These are phyloP conservation scores for Trematomus bernacchii DNA, from an alignment of 2,797 vertebrate species.

Conservation along the genomic window DNA sequence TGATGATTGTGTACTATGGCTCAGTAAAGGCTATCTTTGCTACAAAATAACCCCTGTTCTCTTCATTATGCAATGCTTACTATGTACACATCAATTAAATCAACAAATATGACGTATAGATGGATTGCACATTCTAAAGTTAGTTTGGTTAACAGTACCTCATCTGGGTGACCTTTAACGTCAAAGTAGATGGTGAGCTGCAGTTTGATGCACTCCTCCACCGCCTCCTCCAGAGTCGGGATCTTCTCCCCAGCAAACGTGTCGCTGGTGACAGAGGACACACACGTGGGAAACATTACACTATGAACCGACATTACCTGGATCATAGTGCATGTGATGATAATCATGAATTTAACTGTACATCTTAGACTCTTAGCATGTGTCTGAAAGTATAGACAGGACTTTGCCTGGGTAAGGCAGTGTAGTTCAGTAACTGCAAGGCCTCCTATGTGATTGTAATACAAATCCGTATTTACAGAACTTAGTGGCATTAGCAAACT, in stretches of 20 bases:
- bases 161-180: constrained; percentile 94
- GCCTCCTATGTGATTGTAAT: neutral
- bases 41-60: neutral
- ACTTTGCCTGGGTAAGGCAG: neutral
- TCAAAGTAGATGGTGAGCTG: constrained; percentile 95
- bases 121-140: neutral
- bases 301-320: neutral
- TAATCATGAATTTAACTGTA: neutral
- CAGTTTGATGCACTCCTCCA: constrained; percentile 89
- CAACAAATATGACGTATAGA: constrained; percentile 14
- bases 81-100: constrained; percentile 24
- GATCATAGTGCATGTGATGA: neutral
- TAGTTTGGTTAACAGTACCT: constrained; percentile 82
- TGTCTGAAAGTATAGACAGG: neutral
- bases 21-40: neutral
- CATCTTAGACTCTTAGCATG: neutral
- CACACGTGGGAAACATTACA: neutral
- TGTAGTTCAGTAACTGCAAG: neutral
- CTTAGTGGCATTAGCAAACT: neutral
- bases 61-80: constrained; percentile 5
- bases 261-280: constrained; percentile 73
- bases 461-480: neutral
- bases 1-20: neutral
- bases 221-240: constrained; percentile 93
- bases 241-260: constrained; percentile 91